Conservation (phyloP, 2,113 vertebrate species). For the Zonotrichia leucophrys region DNA sequence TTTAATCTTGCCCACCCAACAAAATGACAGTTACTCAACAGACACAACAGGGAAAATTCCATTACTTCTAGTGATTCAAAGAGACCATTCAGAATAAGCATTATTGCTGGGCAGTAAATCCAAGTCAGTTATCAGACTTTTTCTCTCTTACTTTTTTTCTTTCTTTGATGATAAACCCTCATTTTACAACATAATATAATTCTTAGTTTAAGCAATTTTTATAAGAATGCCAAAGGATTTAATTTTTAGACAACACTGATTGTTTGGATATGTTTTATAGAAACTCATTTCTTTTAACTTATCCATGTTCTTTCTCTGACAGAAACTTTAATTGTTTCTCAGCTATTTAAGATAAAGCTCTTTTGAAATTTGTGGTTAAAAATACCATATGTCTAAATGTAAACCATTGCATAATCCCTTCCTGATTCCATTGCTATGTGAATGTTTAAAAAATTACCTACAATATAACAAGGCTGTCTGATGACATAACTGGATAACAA, state of each 20-base stretch:
- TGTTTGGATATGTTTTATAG: not conserved
- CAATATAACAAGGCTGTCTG: not conserved
- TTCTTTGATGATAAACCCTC: slow-evolving; percentile 5
- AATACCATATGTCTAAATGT: not conserved
- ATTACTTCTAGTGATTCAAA: not conserved
- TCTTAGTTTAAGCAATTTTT: not conserved
- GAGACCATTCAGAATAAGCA: not conserved
- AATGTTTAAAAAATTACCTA: not conserved
- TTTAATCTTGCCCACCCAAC: not conserved
- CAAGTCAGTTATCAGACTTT: not conserved
- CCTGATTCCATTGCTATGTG: not conserved
- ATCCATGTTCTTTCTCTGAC: not conserved
- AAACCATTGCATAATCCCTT: not conserved
- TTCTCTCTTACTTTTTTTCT: not conserved
- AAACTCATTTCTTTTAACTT: slow-evolving; percentile 32
- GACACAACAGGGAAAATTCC: not conserved
- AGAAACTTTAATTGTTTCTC: slow-evolving; percentile 26
- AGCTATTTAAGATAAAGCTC: slow-evolving; percentile 1
- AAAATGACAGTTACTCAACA: not conserved
- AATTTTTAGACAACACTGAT: slow-evolving; percentile 12
- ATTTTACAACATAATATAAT: slow-evolving; percentile 1
- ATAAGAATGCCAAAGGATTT: not conserved
- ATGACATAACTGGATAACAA: not conserved
- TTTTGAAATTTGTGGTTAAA: slow-evolving; percentile 24
- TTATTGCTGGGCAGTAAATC: not conserved